A percentile compares a stretch with the other conserved stretches of the same genome.
Evolutionary conservation across 2,888 invertebrate genomes (phyloP).

Genomic region (Bellardia bayeri): DNA sequence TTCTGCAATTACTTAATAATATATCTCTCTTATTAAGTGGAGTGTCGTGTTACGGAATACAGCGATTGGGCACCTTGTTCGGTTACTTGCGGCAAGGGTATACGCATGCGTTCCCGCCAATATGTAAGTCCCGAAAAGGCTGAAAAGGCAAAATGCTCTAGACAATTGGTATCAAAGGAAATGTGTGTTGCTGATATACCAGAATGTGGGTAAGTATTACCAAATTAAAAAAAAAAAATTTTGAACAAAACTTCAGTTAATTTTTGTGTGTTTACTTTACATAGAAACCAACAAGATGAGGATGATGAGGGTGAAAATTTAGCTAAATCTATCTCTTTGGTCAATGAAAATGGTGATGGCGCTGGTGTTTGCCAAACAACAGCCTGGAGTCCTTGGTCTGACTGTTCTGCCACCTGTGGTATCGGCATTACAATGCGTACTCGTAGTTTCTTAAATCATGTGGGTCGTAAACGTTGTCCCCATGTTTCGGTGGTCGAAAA

Average conservation of each 20-base stretch:
- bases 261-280: neutral
- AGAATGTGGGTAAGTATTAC: constrained; percentile 88
- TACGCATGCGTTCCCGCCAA: constrained; percentile 90
- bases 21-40: constrained; percentile 86
- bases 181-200: constrained; percentile 92
- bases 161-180: constrained; percentile 93
- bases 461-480: constrained; percentile 92
- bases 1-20: neutral
- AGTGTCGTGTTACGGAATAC: constrained; percentile 92
- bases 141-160: constrained; percentile 87
- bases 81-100: constrained; percentile 94
- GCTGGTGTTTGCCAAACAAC: constrained; percentile 82
- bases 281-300: constrained; percentile 75
- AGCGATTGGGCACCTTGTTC: constrained; percentile 92
- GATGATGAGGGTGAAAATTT: constrained; percentile 84
- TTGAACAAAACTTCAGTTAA: neutral
- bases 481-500: constrained; percentile 91
- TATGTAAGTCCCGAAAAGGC: constrained; percentile 90
- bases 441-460: constrained; percentile 89
- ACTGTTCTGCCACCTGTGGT: constrained; percentile 95
- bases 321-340: constrained; percentile 79
- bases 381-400: constrained; percentile 85
- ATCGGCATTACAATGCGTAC: constrained; percentile 90
- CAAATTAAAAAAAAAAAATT: neutral
- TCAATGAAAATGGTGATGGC: constrained; percentile 83